Evolutionary conservation across 1,140 invertebrate species (phyloP).

Genomic region (Heliconius hewitsoni): DNA sequence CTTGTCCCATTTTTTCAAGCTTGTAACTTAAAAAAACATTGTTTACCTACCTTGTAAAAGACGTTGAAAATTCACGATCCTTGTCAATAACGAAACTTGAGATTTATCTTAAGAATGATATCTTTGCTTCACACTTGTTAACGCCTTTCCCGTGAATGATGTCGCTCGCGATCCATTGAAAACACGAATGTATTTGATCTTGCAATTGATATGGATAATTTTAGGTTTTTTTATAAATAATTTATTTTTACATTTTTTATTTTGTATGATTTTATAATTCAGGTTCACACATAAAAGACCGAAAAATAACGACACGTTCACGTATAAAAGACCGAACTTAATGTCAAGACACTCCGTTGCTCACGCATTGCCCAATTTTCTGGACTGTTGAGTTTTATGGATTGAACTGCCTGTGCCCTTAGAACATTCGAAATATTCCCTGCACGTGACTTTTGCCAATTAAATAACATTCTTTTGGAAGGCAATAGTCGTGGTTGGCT

Average conservation of each 20-base stretch:
- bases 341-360: too few relatives aligned
- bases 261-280: neutral
- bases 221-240: neutral
- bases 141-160: neutral
- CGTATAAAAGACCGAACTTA: too few relatives aligned
- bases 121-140: slow-evolving; percentile 11
- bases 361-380: too few relatives aligned
- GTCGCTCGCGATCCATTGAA: neutral
- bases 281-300: too few relatives aligned
- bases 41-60: neutral
- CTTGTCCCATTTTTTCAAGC: neutral
- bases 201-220: neutral
- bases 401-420: too few relatives aligned
- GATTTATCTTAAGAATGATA: slow-evolving; percentile 8
- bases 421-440: too few relatives aligned
- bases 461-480: too few relatives aligned
- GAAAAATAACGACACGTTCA: too few relatives aligned
- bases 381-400: too few relatives aligned
- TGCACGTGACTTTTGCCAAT: too few relatives aligned
- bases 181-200: slow-evolving; percentile 8
- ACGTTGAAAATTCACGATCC: neutral
- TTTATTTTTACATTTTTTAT: neutral
- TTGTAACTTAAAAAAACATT: neutral
- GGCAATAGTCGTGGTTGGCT: too few relatives aligned
- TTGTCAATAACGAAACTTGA: neutral